Evolutionary conservation across 2,888 invertebrate genomes (phyloP), one percentile per base, ranked within the genome.

Genomic region (Drosophila yooni): DNA sequence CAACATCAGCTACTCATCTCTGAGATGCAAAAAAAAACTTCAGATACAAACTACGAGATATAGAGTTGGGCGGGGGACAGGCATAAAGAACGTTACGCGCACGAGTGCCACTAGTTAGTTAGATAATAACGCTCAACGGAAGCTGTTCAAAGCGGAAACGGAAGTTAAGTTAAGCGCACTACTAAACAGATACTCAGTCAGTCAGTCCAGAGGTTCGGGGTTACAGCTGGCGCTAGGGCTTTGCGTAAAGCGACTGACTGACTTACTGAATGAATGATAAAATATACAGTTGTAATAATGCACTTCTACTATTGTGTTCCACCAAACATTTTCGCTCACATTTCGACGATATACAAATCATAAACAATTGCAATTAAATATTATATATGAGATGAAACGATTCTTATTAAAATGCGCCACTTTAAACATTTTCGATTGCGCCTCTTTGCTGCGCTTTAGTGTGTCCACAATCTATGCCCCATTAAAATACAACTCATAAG

Each of bases 61-160:
- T 36, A 7, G 46, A 60, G 57, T 31, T 36, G 46, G 70, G 34
- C 31, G 52, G n/a, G 21, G 40, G 13, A 53, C 15, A n/a, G 52
- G 59, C 74, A 80, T 81, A 85, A 79, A 90, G 83, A 82, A 86
- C 83, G 83, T 90, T 85, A 88, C 77, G 89, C 90, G 90, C 89
- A 90, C 85, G 85, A 89, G 89, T 87, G 89, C 79, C 84, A 87
- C 89, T 89, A 87, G 87, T 90, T 87, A 90, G 89, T 81, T 85
- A 87, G 90, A 88, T 88, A 88, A 88, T 88, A 88, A 89, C 85
- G 88, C 90, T 89, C 79, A 90, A 74, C 90, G 90, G 84, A 89
- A 79, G 81, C 86, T 75, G 89, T 75, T 72, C 79, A 81, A 87
- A 90, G 82, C 91, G 91, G 91, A 87, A 87, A 83, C 87, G 87